phyloP scores from a whole-genome alignment of 2,888 invertebrate species.

The Coecobrya sp. region DNA sequence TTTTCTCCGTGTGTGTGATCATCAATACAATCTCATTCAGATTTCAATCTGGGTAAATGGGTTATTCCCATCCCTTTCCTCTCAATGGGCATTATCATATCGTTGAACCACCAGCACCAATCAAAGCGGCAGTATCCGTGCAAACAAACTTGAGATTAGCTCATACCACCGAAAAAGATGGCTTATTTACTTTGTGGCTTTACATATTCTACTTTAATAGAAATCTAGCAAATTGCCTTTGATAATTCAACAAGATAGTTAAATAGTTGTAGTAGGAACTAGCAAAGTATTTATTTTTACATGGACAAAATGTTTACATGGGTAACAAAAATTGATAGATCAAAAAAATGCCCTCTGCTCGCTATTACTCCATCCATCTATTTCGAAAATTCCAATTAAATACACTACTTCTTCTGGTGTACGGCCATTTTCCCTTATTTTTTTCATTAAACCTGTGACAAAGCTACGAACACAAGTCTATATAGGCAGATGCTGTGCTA shows the following conservation, averaged over 20 bases:
- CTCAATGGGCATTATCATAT: conserved; percentile 11
- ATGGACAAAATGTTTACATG: background rate
- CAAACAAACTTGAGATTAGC: conserved; percentile 35
- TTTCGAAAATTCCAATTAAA: background rate
- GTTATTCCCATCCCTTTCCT: conserved; percentile 57
- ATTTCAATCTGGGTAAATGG: conserved; percentile 74
- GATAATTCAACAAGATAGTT: conserved; percentile 48
- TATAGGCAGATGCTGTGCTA: no score
- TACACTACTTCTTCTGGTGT: background rate
- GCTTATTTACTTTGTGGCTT: conserved; percentile 43
- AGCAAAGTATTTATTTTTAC: background rate
- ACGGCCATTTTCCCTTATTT: background rate
- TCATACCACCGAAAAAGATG: background rate
- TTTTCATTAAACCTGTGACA: background rate
- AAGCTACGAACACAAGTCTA: background rate
- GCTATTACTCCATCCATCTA: background rate
- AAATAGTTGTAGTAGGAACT: background rate
- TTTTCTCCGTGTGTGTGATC: conserved; percentile 1
- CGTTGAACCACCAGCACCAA: conserved; percentile 4
- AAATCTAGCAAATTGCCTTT: conserved; percentile 36
- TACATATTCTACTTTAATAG: background rate
- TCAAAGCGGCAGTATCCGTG: background rate
- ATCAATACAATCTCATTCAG: conserved; percentile 67
- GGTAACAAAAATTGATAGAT: background rate
- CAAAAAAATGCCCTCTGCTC: background rate